Evolutionary conservation across 2,113 vertebrate species (phyloP).

Genomic region (Aplodontia rufa): DNA sequence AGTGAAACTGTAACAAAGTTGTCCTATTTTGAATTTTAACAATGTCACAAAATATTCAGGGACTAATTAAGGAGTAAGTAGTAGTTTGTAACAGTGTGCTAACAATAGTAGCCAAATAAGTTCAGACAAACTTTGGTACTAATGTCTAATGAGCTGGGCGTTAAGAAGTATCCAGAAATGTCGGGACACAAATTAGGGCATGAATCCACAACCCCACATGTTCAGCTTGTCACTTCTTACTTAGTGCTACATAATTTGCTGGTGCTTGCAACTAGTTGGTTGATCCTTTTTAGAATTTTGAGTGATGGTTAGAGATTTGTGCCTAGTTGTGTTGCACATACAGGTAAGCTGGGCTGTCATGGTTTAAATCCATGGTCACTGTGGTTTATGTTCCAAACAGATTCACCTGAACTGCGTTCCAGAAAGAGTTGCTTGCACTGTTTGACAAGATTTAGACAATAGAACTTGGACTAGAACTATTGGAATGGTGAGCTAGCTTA

Average conservation of each 20-base stretch:
- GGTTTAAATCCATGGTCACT: background rate
- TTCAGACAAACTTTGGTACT: background rate
- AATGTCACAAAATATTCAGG: background rate
- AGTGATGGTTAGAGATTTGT: slow-evolving; percentile 5
- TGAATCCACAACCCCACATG: background rate
- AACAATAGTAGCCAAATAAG: background rate
- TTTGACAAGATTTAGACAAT: background rate
- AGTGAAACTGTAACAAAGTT: slow-evolving; percentile 1
- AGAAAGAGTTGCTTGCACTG: background rate
- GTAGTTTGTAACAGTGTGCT: slow-evolving; percentile 14
- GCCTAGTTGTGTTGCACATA: background rate
- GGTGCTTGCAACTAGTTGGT: background rate
- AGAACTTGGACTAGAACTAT: background rate
- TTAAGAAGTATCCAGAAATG: slow-evolving; percentile 20
- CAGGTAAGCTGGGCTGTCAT: background rate
- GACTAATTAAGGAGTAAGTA: background rate
- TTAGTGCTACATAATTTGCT: background rate
- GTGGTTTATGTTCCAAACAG: background rate
- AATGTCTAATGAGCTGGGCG: background rate
- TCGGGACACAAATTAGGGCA: background rate
- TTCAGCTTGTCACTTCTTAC: background rate
- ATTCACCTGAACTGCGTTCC: background rate
- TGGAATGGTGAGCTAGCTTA: background rate
- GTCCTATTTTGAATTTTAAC: background rate
- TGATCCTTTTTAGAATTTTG: background rate